Conservation (phyloP, 1,140 invertebrate species). For the Anthonomus grandis region DNA sequence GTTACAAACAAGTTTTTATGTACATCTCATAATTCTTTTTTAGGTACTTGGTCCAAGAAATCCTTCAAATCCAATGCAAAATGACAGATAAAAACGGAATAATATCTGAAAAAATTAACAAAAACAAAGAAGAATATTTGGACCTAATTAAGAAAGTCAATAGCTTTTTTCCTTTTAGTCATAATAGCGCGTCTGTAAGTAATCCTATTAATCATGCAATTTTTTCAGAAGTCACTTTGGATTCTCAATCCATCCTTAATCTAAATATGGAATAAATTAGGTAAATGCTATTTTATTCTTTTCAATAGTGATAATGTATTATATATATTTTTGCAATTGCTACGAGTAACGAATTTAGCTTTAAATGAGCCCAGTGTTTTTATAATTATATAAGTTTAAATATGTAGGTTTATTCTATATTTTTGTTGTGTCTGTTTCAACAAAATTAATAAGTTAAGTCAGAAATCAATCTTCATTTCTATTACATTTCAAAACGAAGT, state of each 20-base stretch:
- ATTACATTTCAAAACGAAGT: too few relatives aligned
- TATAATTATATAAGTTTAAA: background rate
- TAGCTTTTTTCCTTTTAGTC: conserved; percentile 54
- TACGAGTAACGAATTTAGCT: background rate
- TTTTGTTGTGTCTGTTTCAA: too few relatives aligned
- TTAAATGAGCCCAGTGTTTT: background rate
- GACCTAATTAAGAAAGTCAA: conserved; percentile 46
- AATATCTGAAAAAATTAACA: conserved; percentile 21
- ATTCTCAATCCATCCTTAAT: conserved; percentile 48
- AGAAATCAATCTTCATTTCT: too few relatives aligned
- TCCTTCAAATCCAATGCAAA: conserved; percentile 53
- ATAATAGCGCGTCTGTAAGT: conserved; percentile 27
- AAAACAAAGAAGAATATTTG: conserved; percentile 41
- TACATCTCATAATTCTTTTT: background rate
- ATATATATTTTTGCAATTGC: background rate
- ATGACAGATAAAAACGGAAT: conserved; percentile 38
- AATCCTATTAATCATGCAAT: conserved; percentile 38
- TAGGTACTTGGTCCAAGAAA: conserved; percentile 56
- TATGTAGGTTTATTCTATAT: background rate
- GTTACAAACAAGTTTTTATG: too few relatives aligned
- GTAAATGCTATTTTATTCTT: background rate
- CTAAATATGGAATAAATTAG: conserved; percentile 32
- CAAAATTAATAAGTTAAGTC: too few relatives aligned
- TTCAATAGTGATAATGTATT: too few relatives aligned
- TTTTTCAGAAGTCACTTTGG: conserved; percentile 41